Conservation (phyloP, 2,888 invertebrate genomes). For the Carpatolechia fugitivella region DNA sequence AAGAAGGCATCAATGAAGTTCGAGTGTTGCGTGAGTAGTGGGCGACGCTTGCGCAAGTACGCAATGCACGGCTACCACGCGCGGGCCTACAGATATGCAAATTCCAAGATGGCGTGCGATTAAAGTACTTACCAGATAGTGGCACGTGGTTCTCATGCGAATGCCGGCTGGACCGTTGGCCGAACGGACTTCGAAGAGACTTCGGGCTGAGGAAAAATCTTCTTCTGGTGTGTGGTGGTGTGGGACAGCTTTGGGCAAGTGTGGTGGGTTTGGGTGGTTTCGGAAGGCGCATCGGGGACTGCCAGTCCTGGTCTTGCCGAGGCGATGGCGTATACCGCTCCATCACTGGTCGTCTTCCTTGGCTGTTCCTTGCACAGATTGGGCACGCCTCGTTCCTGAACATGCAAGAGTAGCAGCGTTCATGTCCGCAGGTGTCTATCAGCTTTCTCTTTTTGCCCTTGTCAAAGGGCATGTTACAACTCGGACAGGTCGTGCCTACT, state of each 20-base stretch:
- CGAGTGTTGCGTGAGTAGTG: constrained; percentile 42
- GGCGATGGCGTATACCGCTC: constrained; percentile 71
- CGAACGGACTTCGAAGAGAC: constrained; percentile 88
- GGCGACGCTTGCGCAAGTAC: constrained; percentile 51
- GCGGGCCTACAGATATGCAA: constrained; percentile 47
- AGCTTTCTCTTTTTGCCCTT: constrained; percentile 97
- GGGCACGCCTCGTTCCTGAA: constrained; percentile 95
- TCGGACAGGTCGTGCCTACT: constrained; percentile 86
- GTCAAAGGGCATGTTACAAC: constrained; percentile 96
- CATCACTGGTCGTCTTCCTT: constrained; percentile 62
- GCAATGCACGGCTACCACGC: constrained; percentile 49
- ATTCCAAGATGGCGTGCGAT: constrained; percentile 29
- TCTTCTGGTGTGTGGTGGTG: constrained; percentile 87
- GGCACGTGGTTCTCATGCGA: constrained; percentile 82
- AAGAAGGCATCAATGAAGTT: constrained; percentile 57
- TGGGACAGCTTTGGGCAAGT: constrained; percentile 86
- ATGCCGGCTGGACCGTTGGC: constrained; percentile 70
- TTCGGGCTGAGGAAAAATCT: constrained; percentile 91
- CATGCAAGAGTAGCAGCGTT: constrained; percentile 96
- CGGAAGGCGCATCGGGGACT: constrained; percentile 78
- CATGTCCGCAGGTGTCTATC: constrained; percentile 97
- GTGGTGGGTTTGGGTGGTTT: constrained; percentile 79
- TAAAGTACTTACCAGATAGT: constrained; percentile 82
- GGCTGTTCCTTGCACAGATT: constrained; percentile 82
- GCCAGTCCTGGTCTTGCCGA: constrained; percentile 65